Evolutionary conservation across 2,888 invertebrate species (phyloP), one percentile per base, ranked within the genome.

Genomic region (Drosophila ustulata): DNA sequence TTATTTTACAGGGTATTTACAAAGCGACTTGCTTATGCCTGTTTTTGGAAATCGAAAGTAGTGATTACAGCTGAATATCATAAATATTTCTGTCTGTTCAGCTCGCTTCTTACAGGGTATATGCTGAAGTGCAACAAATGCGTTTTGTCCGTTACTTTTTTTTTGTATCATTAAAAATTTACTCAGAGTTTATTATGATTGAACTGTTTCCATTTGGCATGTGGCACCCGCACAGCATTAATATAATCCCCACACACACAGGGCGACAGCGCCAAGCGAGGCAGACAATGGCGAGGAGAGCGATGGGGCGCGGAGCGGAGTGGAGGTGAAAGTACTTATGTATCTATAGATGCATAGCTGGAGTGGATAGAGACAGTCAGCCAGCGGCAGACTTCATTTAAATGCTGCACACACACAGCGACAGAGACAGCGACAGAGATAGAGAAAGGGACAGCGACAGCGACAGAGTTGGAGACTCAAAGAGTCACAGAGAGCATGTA

Each of bases 141-240:
- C 23, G 26, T 5, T 41, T 3, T n/a, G 11, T 4, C 6, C 45
- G 39, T 13, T 45, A 34, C 18, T 7, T 41, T 45, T 50, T 59
- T 63, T 62, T 80, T 57, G 63, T 66, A 67, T 72, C 76, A 76
- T 88, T 82, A 71, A 82, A 85, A 85, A 80, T 79, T 61, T 66
- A 80, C 82, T 77, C 58, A 34, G 66, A 80, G 75, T 78, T 88
- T 88, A 88, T 88, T 84, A 87, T 87, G 88, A 84, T 84, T 84
- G 82, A 84, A 80, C 88, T 85, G 82, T 75, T 84, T 71, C 67
- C 80, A 82, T 78, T 82, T 84, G 80, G 75, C 80, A 80, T 80
- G 73, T 78, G 78, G 80, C 80, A 77, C 72, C 69, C 80, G 51
- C 66, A 66, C 64, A 49, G 68, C 77, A 85, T 88, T 88, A 71